Evolutionary conservation across 2,888 invertebrate species (phyloP), one percentile per base, ranked within the genome.

Genomic region (Andrena hattorfiana): DNA sequence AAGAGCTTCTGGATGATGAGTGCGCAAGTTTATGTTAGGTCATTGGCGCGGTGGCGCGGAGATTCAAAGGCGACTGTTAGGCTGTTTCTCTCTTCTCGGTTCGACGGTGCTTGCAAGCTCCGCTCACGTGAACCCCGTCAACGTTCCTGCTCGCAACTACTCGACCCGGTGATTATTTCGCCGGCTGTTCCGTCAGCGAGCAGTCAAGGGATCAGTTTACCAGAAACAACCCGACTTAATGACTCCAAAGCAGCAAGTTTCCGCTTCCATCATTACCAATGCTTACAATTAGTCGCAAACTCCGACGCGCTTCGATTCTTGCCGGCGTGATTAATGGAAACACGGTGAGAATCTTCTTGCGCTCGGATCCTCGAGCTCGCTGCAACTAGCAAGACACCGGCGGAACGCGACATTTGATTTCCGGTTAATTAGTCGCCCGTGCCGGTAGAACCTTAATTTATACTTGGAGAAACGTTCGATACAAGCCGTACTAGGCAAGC

Each of bases 351-450:
- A 74, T 85, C 78, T 73, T 69, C 82, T 87, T 75, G 64, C 63
- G 26, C 8, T 35, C 16, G 42, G 23, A 30, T 32, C 28, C 16
- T 26, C 20, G 26, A 54, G 63, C 30, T 32, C 56, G 26, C 59
- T 5, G 54, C 48, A 51, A 20, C 23, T 32, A 16, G 23, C n/a
- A 49, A 83, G 71, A 68, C 68, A 63, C 49, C 69, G 28, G 35
- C 49, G 66, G 56, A 54, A 60, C 63, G 30, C 60, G 88, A 79
- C 75, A 76, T 85, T 86, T 86, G 85, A 86, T 86, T 87, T 80
- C 71, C 77, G 54, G 77, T 87, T 86, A 86, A 86, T 86, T 86
- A 86, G 70, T 71, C 68, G 13, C 28, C 62, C 8, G 10, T 51
- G 32, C 68, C 26, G 70, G 63, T 59, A 60, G 66, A 48, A 62